A percentile compares a stretch with the other conserved stretches of the same genome.
phyloP scores from a whole-genome alignment of 2,113 vertebrate genomes.

The Junco hyemalis region DNA sequence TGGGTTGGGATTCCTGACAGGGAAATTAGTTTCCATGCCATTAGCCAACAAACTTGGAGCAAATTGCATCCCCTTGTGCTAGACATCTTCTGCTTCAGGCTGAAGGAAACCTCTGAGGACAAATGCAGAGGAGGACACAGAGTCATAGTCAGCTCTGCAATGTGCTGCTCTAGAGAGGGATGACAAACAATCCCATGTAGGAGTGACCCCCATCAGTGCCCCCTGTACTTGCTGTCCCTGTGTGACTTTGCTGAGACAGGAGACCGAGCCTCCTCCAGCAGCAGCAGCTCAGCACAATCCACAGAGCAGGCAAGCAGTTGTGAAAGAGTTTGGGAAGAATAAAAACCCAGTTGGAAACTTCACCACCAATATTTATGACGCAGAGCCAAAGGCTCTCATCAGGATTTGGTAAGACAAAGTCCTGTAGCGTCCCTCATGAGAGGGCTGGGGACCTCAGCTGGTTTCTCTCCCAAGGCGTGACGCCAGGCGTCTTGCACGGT shows the following conservation, averaged over 20 bases:
- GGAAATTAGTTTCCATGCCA: not conserved
- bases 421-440: not conserved
- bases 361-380: not conserved
- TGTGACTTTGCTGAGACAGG: rapidly evolving
- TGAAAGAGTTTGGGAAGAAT: not conserved
- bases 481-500: not conserved
- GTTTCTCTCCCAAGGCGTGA: not conserved
- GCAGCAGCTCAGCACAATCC: not conserved
- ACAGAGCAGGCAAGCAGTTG: not conserved
- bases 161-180: not conserved
- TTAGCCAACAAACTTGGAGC: not conserved
- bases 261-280: not conserved
- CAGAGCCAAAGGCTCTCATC: not conserved
- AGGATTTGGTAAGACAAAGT: constrained; percentile 1
- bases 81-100: not conserved
- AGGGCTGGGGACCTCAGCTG: not conserved
- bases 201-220: not conserved
- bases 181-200: not conserved
- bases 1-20: not conserved
- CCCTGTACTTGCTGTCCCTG: rapidly evolving
- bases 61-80: rapidly evolving
- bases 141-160: not conserved
- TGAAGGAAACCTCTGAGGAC: not conserved
- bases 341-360: constrained; percentile 10
- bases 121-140: not conserved